These are phyloP conservation scores for Amblyjoppa fuscipennis DNA, from an alignment of 2,888 invertebrate species.

Conservation along the genomic window DNA sequence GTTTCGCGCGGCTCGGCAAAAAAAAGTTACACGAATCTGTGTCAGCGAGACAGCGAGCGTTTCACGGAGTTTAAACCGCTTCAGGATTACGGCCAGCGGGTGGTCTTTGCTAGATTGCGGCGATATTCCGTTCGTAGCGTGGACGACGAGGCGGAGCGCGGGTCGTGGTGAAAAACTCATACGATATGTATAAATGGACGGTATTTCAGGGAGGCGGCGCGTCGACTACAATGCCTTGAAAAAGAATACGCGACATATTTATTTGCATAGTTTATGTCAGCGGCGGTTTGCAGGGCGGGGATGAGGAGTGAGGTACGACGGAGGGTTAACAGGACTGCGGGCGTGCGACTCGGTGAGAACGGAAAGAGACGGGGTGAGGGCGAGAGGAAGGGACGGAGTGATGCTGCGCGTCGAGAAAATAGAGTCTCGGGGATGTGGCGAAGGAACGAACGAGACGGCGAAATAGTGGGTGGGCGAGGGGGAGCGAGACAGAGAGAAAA, in stretches of 20 bases:
- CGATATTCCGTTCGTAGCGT: constrained; percentile 11
- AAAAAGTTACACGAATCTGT: constrained; percentile 37
- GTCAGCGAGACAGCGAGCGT: constrained; percentile 31
- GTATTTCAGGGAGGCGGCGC: constrained; percentile 76
- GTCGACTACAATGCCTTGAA: constrained; percentile 76
- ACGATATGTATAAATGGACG: constrained; percentile 78
- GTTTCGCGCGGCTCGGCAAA: background rate
- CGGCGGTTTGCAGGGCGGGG: constrained; percentile 23
- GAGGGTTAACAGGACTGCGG: constrained; percentile 43
- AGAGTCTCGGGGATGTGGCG: constrained; percentile 32
- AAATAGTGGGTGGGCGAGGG: constrained; percentile 33
- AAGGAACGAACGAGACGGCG: constrained; percentile 50
- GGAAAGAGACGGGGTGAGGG: background rate
- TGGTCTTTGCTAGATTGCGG: background rate
- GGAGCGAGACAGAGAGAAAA: constrained; percentile 51
- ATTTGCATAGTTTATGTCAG: constrained; percentile 74
- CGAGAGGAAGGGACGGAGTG: constrained; percentile 35
- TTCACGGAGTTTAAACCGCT: constrained; percentile 63
- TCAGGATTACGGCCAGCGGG: constrained; percentile 62
- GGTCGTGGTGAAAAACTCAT: constrained; percentile 75
- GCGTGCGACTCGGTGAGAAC: constrained; percentile 40
- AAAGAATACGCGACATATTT: constrained; percentile 80
- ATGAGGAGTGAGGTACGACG: constrained; percentile 8
- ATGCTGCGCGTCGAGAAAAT: constrained; percentile 35
- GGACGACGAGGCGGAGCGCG: background rate